Evolutionary conservation across 2,797 vertebrate genomes (phyloP), one percentile per base, ranked within the genome.

Genomic region (Lophius americanus): DNA sequence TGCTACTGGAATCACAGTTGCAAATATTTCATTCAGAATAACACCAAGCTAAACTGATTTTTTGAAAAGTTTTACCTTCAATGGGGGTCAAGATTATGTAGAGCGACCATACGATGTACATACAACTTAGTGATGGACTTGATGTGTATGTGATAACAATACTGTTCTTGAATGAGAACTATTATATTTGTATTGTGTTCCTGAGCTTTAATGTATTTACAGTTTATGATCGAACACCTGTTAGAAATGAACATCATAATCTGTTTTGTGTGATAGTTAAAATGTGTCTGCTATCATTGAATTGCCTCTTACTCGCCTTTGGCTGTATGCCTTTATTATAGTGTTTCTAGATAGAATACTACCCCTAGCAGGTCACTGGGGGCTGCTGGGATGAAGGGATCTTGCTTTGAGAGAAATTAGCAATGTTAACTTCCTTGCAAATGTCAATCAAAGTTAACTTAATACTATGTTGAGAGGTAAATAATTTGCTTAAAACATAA

Each of bases 11-110:
- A 10, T 55, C 10, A 52, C 4, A 53, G 2, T 70, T 48, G n/a
- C 37, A 3, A 7, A 56, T 12, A n/a, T n/a, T 64, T 2, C 38
- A n/a, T 36, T 51, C 14, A 44, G 32, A 51, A n/a, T 38, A 53
- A 37, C 9, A 51, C 14, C 7, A 38, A n/a, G 51, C 14, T 33
- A 4, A 12, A 44, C 12, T 2, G 23, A 1, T 23, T 23, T 23
- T 23, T 23, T 23, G 23, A 23, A 23, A 23, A 23, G 23, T 23
- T 44, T 10, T 11, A 33, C 23, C 32, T 51, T 76, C 88, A 84
- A 83, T 81, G 84, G 82, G 73, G 83, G 79, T 85, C 85, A 85
- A 81, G 68, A 75, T 78, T 82, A 78, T 61, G 43, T 78, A 84
- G 70, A 64, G n/a, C 54, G 81, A 75, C 47, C 51, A 14, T 48